Base-by-base conservation (phyloP, 2,797 vertebrate species). In the Gymnodraco acuticeps region DNA sequence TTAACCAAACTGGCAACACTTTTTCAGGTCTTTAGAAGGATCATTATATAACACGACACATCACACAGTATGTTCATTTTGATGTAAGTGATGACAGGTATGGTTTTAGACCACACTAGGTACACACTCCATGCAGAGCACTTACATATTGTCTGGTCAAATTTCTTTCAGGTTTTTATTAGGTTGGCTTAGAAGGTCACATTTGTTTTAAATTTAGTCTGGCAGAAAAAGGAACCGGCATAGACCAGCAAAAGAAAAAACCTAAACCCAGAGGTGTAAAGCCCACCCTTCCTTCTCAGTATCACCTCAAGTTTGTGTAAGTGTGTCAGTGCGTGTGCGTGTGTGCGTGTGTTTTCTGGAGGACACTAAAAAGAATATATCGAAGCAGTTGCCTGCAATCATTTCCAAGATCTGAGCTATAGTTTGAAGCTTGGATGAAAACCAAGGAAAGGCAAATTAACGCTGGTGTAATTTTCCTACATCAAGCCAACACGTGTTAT, bases 221-320 rank as follows among this genome's bases (percentile, higher is more conserved):
- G 23, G 23, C 41, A 68, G 50, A 6, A 38, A 61, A 65, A 63
- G 38, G 19, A 73, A 53, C n/a, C 51, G 56, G 42, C 45, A 70
- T 16, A 70, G 27, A 55, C 14, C 1, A 33, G 15, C 38, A 41
- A 54, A 43, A 27, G 50, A 51, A 58, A 73, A 79, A 78, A 86
- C 65, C 17, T 74, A 27, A 85, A 65, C 33, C 43, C 4, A 58
- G 48, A 76, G 64, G 70, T 80, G 60, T 66, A 23, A 83, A 79
- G 83, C 69, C n/a, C 12, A n/a, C 3, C n/a, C 59, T 55, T 62
- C 60, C 46, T 72, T 53, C 60, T 60, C 51, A 65, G 38, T 38
- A 55, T 68, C 68, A 68, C 47, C 70, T 70, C 20, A 5, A 47
- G 17, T 48, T 27, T 38, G 17, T 66, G 12, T 0, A 9, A 19